Evolutionary conservation across 2,888 invertebrate species (phyloP), one percentile per base, ranked within the genome.

Genomic region (Ormyrus thymus): DNA sequence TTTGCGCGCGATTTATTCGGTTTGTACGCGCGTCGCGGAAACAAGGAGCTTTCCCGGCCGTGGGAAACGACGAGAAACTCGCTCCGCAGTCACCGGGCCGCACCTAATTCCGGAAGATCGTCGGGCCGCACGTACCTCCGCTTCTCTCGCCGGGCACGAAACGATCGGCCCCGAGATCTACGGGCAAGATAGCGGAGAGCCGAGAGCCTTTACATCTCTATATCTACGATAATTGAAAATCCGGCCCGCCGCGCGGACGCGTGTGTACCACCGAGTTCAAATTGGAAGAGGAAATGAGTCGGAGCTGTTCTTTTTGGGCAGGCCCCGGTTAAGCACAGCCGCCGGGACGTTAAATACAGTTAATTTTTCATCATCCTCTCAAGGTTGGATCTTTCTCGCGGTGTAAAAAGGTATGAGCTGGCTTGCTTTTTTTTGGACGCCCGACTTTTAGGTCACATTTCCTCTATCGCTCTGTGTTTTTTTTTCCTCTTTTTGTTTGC

Each of bases 201-300:
- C 48, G 51, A 7, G 68, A 68, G 61, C 55, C 73, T 73, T 68
- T 78, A 78, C 62, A 69, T 69, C 56, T 61, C 48, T 29, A 68
- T 73, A 64, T 65, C 58, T 15, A 43, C 55, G 59, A 61, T 78
- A 78, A 78, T 78, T 78, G 72, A 78, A 72, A 72, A 72, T 15
- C 66, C 64, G n/a, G 53, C 62, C 4, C 29, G 56, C 43, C 6
- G 75, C 29, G 29, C 29, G 29, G 29, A 29, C 29, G 29, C 59
- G 43, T 46, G 65, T 70, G 72, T 72, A 53, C 46, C 48, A 4
- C 29, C 46, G 10, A 48, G 50, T 48, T 65, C 51, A 45, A 76
- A 71, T 65, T 76, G 59, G 15, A 71, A 76, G 15, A 58, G 70
- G 43, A 76, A 65, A 69, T 75, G 68, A 75, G 75, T 53, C 48